Percentiles rank a stretch among this genome's conserved stretches.
Conservation (phyloP, 2,113 vertebrate genomes). For the Pandion haliaetus region DNA sequence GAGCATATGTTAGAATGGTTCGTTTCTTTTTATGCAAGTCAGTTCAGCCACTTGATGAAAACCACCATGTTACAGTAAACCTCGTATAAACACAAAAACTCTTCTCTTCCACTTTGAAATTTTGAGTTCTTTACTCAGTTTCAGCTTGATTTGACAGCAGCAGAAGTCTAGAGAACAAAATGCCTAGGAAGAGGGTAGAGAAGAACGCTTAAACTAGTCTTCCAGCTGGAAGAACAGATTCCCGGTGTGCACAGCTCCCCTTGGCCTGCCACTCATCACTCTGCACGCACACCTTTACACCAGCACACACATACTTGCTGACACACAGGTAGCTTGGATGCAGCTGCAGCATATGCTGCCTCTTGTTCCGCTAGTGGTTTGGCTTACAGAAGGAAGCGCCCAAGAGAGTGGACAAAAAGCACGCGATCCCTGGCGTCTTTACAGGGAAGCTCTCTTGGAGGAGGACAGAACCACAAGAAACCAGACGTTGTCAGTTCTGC, state of each 20-base stretch:
- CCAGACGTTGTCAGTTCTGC: neutral
- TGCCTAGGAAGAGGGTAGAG: neutral
- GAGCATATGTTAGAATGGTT: neutral
- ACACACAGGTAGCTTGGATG: neutral
- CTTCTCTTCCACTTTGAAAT: neutral
- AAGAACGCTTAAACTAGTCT: neutral
- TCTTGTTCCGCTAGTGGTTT: neutral
- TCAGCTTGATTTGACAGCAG: neutral
- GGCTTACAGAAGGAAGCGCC: neutral
- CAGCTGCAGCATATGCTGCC: neutral
- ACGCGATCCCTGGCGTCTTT: accelerated
- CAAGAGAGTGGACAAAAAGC: neutral
- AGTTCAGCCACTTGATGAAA: neutral
- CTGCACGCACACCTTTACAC: accelerated
- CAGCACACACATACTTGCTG: neutral
- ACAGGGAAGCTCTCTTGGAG: neutral
- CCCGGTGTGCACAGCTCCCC: accelerated
- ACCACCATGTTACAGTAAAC: neutral
- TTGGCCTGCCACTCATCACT: accelerated
- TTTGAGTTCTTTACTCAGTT: neutral
- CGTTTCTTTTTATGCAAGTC: neutral
- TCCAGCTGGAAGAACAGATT: neutral
- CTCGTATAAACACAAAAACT: neutral
- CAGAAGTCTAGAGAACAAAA: neutral
- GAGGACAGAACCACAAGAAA: neutral